phyloP scores from a whole-genome alignment of 1,140 invertebrate species.

The Physella acuta region DNA sequence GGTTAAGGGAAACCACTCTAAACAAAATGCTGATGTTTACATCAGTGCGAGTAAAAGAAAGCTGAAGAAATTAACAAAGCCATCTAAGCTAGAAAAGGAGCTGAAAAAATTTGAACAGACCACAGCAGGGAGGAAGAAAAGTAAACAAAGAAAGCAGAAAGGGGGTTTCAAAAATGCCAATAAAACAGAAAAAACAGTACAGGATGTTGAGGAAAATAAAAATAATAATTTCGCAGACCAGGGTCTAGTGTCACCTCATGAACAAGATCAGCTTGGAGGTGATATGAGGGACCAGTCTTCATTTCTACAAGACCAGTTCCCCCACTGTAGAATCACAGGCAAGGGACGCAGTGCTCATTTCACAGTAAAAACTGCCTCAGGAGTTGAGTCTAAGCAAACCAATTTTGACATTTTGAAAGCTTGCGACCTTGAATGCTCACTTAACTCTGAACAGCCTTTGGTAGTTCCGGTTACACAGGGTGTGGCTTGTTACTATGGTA shows the following conservation, averaged over 20 bases:
- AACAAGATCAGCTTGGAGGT: not conserved
- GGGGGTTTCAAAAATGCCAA: not conserved
- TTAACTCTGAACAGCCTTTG: not conserved
- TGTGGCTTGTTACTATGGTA: slow-evolving; percentile 28
- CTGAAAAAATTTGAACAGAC: too few species aligned
- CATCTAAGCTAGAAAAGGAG: too few species aligned
- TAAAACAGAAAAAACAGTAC: not conserved
- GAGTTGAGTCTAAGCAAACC: slow-evolving; percentile 28
- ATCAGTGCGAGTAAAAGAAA: too few species aligned
- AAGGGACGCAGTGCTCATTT: slow-evolving; percentile 39
- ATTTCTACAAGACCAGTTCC: slow-evolving; percentile 3
- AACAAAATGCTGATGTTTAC: too few species aligned
- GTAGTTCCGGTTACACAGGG: slow-evolving; percentile 24
- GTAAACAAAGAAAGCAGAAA: not conserved
- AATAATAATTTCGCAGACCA: not conserved
- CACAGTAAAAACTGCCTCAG: slow-evolving; percentile 35
- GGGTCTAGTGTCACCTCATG: not conserved
- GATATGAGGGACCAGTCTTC: not conserved
- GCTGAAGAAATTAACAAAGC: too few species aligned
- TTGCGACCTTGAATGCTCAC: slow-evolving; percentile 32
- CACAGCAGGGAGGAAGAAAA: not conserved
- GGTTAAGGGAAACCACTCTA: too few species aligned
- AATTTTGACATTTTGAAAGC: slow-evolving; percentile 37
- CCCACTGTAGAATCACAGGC: not conserved
- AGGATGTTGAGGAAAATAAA: not conserved